These are phyloP conservation scores for Lepidurus packardi DNA, from an alignment of 1,140 invertebrate species.

Conservation along the genomic window DNA sequence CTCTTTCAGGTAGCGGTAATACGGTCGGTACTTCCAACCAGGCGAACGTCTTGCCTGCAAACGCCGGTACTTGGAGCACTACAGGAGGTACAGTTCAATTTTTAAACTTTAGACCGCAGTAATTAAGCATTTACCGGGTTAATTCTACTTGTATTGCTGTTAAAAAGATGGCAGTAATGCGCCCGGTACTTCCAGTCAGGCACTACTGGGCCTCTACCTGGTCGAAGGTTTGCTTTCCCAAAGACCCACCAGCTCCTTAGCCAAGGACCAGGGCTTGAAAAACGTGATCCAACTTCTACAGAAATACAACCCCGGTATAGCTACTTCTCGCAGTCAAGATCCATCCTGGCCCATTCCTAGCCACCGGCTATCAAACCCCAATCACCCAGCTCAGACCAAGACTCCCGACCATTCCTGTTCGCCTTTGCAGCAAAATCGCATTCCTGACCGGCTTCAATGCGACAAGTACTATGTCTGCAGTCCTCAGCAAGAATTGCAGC, in stretches of 20 bases:
- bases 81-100: no score
- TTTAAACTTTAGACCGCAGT: no score
- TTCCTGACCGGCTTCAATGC: neutral
- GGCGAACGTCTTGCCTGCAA: no score
- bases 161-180: no score
- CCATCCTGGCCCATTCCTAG: neutral
- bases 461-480: conserved; percentile 25
- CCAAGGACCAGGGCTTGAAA: neutral
- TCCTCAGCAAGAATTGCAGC: neutral
- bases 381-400: neutral
- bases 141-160: no score
- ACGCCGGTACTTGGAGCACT: no score
- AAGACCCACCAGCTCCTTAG: neutral
- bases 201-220: neutral
- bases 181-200: neutral
- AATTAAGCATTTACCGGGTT: no score
- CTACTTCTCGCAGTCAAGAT: neutral
- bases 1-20: neutral
- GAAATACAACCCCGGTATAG: neutral
- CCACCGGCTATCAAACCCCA: neutral
- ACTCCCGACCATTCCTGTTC: neutral
- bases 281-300: neutral
- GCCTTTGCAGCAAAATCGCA: conserved; percentile 4
- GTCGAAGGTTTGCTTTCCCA: neutral
- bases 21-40: neutral